Evolutionary conservation across 2,797 vertebrate species (phyloP), one percentile per base, ranked within the genome.

Genomic region (Carcharodon carcharias): DNA sequence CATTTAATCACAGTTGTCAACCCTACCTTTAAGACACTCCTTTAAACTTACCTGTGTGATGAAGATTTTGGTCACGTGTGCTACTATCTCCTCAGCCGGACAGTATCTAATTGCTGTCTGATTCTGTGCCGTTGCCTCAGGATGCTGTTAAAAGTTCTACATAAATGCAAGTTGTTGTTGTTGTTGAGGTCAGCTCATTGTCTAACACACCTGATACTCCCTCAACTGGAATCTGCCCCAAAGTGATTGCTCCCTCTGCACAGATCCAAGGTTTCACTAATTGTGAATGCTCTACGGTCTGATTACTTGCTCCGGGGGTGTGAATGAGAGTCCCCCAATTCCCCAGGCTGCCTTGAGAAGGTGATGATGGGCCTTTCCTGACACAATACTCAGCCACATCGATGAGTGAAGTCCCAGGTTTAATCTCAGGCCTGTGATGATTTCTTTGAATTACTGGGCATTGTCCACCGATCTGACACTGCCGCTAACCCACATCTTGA

Each of bases 91-190:
- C 45, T 50, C 45, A 50, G 45, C 1, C 1, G 45, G 45, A 50
- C 45, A 50, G 45, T 50, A 50, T 50, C 0, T 50, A 50, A 50
- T 50, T 50, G 0, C 45, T 50, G 45, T 50, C 45, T 50, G 45
- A 50, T 50, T 50, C 45, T n/a, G n/a, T n/a, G n/a, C n/a, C n/a
- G n/a, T n/a, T n/a, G n/a, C n/a, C n/a, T 50, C 45, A 50, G 45
- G 45, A 50, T 50, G 45, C 45, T 50, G 45, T 50, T 5, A 69
- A 69, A 23, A 21, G 21, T 26, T 21, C 21, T 23, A n/a, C 3
- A 2, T 77, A n/a, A n/a, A 77, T 14, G 73, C 31, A 77, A 35
- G 31, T 77, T 35, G 73, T 77, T 96, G 96, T 92, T 95, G 50
- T 45, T 63, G 40, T 88, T 77, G 31, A n/a, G 67, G 67, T 69